Percentiles rank a stretch among this genome's conserved stretches.
phyloP scores from a whole-genome alignment of 2,797 vertebrate species.

The Buphagus erythrorhynchus region DNA sequence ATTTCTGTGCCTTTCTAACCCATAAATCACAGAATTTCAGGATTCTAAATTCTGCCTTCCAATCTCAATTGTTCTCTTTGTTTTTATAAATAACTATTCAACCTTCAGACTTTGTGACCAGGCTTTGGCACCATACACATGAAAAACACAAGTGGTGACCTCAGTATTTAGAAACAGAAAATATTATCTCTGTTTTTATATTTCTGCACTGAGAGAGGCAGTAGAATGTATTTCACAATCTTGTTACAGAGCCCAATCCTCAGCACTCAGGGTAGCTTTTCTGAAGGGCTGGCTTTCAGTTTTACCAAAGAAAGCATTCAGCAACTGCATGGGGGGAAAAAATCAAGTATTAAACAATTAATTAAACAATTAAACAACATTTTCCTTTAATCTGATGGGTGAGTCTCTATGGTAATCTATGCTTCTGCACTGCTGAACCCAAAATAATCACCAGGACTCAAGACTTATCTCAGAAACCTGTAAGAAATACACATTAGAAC shows the following conservation, averaged over 20 bases:
- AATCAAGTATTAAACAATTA: background rate
- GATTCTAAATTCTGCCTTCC: background rate
- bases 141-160: background rate
- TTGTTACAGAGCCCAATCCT: background rate
- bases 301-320: background rate
- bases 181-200: background rate
- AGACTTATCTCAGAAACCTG: background rate
- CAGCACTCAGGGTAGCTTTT: background rate
- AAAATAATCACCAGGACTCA: background rate
- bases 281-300: background rate
- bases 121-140: background rate
- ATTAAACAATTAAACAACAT: too few relatives aligned
- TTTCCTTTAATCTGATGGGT: background rate
- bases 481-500: background rate
- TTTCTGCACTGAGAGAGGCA: background rate
- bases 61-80: background rate
- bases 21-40: background rate
- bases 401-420: background rate
- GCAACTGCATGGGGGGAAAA: background rate
- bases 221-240: background rate
- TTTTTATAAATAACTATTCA: background rate
- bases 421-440: background rate
- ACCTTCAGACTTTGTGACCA: background rate
- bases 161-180: background rate
- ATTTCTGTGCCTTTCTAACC: background rate